Evolutionary conservation across 2,113 vertebrate species (phyloP), one percentile per base, ranked within the genome.

Genomic region (Alligator sinensis): DNA sequence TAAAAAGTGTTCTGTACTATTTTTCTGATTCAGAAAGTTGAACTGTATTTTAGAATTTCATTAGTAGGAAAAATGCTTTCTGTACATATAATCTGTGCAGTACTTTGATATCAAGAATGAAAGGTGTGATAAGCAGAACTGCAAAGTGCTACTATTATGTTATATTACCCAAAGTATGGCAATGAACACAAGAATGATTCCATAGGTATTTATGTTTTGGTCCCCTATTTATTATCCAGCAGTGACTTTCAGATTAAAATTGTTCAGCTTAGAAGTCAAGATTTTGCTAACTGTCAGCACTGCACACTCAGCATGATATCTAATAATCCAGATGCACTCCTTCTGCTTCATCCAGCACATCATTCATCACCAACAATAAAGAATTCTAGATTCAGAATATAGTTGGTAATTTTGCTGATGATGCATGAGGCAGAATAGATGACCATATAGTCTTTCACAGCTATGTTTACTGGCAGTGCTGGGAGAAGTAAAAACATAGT

Each of bases 261-360:
- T 82, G 78, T 79, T 91, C 68, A 86, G 70, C 77, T 91, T 92
- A 86, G 58, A 89, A 92, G 28, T 87, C 80, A 80, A 84, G 59
- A 87, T 88, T 93, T 96, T 92, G 59, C 72, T 72, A 57, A 87
- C 84, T 78, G 89, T 96, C 96, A 97, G 95, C 93, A 88, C 80
- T 90, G 64, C 30, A 57, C 74, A 38, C 66, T 82, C 94, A 95
- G 88, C 90, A 61, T 38, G 86, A 17, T 78, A 84, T 54, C 86
- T 84, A 66, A 84, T 78, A 93, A 93, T 95, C 86, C 95, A 96
- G 95, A 90, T 94, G 92, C 62, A 91, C 76, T 91, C 88, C 94
- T 95, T 68, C 91, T 91, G 81, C 86, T 96, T 85, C 92, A 92
- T 59, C 76, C 79, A 91, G 59, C 11, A 78, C 66, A 84, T 92